Conservation (phyloP, 1,140 invertebrate species). For the Rhopalosiphum maidis region DNA sequence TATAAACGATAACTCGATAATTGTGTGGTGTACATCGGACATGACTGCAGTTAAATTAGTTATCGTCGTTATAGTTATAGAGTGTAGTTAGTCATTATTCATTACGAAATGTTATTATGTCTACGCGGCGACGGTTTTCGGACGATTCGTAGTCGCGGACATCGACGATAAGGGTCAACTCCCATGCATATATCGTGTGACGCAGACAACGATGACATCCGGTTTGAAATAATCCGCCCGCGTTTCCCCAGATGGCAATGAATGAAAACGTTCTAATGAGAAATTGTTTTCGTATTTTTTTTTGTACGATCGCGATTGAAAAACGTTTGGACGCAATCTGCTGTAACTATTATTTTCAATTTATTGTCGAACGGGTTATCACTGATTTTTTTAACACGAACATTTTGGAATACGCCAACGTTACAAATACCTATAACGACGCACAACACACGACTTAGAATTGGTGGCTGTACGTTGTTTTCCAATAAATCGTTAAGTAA, state of each 20-base stretch:
- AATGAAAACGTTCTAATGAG: not conserved
- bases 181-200: not conserved
- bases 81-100: not conserved
- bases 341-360: not conserved
- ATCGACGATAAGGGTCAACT: not conserved
- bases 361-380: not conserved
- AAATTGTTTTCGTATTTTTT: not conserved
- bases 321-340: not conserved
- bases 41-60: not conserved
- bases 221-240: not conserved
- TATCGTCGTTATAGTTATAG: not conserved
- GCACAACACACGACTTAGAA: not conserved
- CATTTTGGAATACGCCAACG: not conserved
- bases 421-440: not conserved
- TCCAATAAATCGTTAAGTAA: not conserved
- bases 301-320: not conserved
- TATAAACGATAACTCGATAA: not conserved
- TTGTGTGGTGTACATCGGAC: not conserved
- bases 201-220: not conserved
- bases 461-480: not conserved
- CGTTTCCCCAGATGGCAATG: not conserved
- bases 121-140: not conserved
- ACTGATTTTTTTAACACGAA: not conserved
- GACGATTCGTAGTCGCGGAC: not conserved
- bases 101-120: not conserved